Percentiles rank a stretch among this genome's conserved stretches.
Conservation (phyloP, 2,113 vertebrate genomes). For the Calyptomena viridis region DNA sequence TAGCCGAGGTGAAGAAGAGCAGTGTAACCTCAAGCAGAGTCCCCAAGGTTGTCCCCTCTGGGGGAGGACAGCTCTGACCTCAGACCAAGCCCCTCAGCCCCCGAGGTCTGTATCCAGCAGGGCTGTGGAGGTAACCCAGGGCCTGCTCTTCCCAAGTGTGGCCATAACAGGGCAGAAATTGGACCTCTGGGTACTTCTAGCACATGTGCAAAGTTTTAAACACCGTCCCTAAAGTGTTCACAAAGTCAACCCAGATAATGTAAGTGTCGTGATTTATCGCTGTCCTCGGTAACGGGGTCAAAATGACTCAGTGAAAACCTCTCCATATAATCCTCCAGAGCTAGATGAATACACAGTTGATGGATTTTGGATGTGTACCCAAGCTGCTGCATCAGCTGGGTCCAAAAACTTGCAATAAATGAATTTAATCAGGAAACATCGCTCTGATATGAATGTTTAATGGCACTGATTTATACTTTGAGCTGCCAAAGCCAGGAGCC, state of each 20-base stretch:
- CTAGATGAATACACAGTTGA: background rate
- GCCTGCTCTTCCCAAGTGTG: background rate
- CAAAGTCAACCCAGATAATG: background rate
- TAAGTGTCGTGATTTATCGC: background rate
- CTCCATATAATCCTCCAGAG: background rate
- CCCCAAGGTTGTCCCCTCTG: fast-evolving
- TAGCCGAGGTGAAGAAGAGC: background rate
- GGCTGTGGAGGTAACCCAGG: background rate
- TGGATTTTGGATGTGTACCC: background rate
- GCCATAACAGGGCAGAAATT: background rate
- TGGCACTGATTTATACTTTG: background rate
- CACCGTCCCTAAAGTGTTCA: background rate
- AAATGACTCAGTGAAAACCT: background rate
- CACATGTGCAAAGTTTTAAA: background rate
- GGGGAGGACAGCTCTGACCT: background rate
- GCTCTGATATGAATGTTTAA: background rate
- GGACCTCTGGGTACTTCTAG: background rate
- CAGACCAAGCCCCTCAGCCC: background rate
- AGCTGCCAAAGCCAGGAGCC: constrained; percentile 2
- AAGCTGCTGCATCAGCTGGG: background rate
- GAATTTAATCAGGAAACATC: background rate
- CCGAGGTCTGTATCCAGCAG: fast-evolving
- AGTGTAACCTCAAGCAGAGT: background rate
- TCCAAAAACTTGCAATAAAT: background rate
- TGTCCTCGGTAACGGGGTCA: background rate